Percentiles rank a stretch among this genome's conserved stretches.
Evolutionary conservation across 2,797 vertebrate species (phyloP).

Genomic region (Phataginus tricuspis): DNA sequence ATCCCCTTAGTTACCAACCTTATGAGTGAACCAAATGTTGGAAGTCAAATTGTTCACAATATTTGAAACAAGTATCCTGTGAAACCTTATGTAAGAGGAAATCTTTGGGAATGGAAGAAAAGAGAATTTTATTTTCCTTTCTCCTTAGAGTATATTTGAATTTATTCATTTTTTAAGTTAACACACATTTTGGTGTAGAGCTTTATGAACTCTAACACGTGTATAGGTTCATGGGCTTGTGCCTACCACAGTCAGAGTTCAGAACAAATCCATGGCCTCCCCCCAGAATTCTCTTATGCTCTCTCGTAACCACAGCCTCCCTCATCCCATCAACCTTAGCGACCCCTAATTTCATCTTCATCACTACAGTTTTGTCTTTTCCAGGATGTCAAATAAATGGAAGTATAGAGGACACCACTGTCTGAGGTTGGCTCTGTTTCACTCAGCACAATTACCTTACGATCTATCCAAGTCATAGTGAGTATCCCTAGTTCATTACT

Average conservation of each 20-base stretch:
- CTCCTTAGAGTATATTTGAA: neutral
- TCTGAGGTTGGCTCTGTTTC: neutral
- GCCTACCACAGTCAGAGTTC: neutral
- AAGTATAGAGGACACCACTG: neutral
- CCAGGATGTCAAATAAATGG: neutral
- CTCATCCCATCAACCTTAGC: neutral
- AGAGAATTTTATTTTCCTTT: neutral
- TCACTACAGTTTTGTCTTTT: neutral
- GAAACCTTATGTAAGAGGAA: neutral
- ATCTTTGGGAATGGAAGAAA: neutral
- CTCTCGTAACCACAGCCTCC: neutral
- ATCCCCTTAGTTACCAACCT: neutral
- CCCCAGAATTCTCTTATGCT: neutral
- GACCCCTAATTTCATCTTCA: neutral
- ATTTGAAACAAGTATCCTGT: neutral
- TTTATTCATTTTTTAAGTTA: neutral
- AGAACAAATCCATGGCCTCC: neutral
- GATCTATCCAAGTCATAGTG: neutral
- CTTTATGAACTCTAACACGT: neutral
- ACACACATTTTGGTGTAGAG: neutral
- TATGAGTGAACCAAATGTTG: neutral
- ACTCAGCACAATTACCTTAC: neutral
- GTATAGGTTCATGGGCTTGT: neutral
- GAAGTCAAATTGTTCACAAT: neutral
- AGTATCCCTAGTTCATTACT: neutral